phyloP scores from a whole-genome alignment of 2,888 invertebrate genomes.

The Crepidodera aurea region DNA sequence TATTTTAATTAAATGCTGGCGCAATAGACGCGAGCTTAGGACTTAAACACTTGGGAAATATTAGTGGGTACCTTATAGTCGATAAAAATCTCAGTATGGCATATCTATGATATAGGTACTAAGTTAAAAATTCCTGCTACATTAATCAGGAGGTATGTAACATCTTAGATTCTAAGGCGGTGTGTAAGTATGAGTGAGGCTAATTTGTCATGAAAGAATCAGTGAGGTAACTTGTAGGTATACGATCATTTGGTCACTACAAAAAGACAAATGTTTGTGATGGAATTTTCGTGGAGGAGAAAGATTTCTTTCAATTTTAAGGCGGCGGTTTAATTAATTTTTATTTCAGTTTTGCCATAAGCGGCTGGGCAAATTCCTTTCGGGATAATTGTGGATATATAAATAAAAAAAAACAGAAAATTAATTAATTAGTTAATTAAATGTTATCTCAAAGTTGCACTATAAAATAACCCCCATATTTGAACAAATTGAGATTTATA shows the following conservation, averaged over 20 bases:
- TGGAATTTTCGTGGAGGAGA: no score
- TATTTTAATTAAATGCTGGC: slow-evolving; percentile 25
- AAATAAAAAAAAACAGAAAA: no score
- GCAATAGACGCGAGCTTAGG: background rate
- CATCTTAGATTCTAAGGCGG: slow-evolving; percentile 16
- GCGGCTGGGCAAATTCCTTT: no score
- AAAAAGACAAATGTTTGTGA: no score
- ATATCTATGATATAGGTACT: slow-evolving; percentile 22
- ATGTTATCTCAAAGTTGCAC: no score
- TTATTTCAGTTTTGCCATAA: no score
- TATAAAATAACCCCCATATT: no score
- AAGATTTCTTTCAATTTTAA: no score
- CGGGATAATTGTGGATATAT: no score
- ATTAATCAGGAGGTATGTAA: slow-evolving; percentile 20
- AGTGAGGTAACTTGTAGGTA: background rate
- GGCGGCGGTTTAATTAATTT: no score
- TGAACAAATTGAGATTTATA: no score
- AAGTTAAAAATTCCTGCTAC: slow-evolving; percentile 11
- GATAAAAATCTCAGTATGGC: slow-evolving; percentile 20
- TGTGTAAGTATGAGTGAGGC: slow-evolving; percentile 6
- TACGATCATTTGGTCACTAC: background rate
- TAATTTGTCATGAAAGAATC: slow-evolving; percentile 25
- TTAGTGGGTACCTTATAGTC: slow-evolving; percentile 1
- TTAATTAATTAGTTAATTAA: no score
- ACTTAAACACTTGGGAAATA: slow-evolving; percentile 10